Evolutionary conservation across 2,888 invertebrate species (phyloP).

Genomic region (Dioctria rufipes): DNA sequence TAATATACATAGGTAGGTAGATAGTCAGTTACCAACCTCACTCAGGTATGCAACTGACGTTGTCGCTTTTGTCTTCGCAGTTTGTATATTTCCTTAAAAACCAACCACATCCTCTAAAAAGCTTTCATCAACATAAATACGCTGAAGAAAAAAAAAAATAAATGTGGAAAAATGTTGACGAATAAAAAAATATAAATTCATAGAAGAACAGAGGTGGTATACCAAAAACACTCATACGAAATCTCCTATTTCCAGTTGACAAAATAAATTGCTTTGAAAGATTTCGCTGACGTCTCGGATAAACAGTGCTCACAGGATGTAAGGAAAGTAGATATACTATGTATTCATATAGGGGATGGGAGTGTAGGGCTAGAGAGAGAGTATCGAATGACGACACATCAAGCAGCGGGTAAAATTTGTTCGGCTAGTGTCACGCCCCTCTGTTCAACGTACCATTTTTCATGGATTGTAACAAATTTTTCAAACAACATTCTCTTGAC

Average conservation of each 20-base stretch:
- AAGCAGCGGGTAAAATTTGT: neutral
- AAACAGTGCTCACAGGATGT: slow-evolving; percentile 6
- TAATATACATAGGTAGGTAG: too few species aligned
- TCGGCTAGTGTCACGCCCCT: slow-evolving; percentile 9
- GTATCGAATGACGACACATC: neutral
- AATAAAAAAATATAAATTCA: neutral
- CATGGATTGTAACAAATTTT: slow-evolving; percentile 39
- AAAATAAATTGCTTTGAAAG: slow-evolving; percentile 58
- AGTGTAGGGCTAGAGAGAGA: neutral
- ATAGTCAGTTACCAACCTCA: too few species aligned
- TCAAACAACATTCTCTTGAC: slow-evolving; percentile 33
- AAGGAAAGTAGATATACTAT: too few species aligned
- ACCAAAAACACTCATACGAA: slow-evolving; percentile 42
- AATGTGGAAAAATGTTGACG: neutral
- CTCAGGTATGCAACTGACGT: too few species aligned
- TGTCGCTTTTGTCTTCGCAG: too few species aligned
- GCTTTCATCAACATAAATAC: slow-evolving; percentile 24
- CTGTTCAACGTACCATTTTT: slow-evolving; percentile 19
- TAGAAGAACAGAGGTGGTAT: neutral
- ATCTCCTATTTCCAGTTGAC: slow-evolving; percentile 53
- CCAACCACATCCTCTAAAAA: neutral
- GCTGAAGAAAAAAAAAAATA: neutral
- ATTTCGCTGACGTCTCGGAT: slow-evolving; percentile 53
- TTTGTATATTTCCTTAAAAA: too few species aligned
- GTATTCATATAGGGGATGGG: too few species aligned